A percentile compares a stretch with the other conserved stretches of the same genome.
Evolutionary conservation across 2,888 invertebrate species (phyloP).

Genomic region (Erynnis tages): DNA sequence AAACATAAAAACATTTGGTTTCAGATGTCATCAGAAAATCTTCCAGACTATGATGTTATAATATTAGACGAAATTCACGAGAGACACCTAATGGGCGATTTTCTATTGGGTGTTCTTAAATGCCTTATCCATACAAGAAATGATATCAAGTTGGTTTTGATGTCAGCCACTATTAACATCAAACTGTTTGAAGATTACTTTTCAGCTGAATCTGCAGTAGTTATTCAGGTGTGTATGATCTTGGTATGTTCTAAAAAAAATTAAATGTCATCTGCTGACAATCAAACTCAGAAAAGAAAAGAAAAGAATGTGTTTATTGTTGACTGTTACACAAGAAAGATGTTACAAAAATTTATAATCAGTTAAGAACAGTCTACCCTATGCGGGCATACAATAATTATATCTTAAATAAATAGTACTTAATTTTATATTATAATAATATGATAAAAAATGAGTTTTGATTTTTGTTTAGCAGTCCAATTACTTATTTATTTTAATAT

Average conservation of each 20-base stretch:
- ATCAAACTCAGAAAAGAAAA: too few relatives aligned
- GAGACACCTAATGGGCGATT: constrained; percentile 96
- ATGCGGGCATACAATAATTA: too few relatives aligned
- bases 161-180: constrained; percentile 99
- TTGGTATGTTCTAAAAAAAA: background rate
- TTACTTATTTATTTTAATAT: too few relatives aligned
- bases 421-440: too few relatives aligned
- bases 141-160: constrained; percentile 94
- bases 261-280: too few relatives aligned
- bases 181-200: constrained; percentile 96
- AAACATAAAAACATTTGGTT: constrained; percentile 30
- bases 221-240: constrained; percentile 85
- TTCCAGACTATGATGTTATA: constrained; percentile 94
- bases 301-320: too few relatives aligned
- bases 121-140: constrained; percentile 90
- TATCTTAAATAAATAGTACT: too few relatives aligned
- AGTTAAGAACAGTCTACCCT: too few relatives aligned
- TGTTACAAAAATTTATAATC: too few relatives aligned
- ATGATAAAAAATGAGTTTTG: too few relatives aligned
- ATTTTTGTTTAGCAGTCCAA: too few relatives aligned
- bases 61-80: constrained; percentile 99
- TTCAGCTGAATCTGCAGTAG: constrained; percentile 87
- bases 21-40: constrained; percentile 91
- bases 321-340: too few relatives aligned
- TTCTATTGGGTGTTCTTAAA: constrained; percentile 95